These are phyloP conservation scores for Cyclopterus lumpus DNA, from an alignment of 2,797 vertebrate genomes.

Conservation along the genomic window DNA sequence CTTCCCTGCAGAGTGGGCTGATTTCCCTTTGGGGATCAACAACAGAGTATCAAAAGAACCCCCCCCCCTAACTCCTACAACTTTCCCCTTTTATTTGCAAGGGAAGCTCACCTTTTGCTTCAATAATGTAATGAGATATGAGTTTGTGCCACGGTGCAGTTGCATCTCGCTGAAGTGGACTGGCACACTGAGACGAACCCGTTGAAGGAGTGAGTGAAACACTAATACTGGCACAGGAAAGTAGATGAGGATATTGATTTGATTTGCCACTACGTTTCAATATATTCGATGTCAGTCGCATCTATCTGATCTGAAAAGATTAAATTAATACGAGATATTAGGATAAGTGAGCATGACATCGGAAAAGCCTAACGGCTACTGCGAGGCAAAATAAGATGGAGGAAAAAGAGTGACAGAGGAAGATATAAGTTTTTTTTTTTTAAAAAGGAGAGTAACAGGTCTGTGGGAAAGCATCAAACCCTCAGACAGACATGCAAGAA, in stretches of 20 bases:
- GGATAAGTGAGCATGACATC: conserved; percentile 23
- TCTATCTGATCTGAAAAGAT: neutral
- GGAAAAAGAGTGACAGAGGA: conserved; percentile 38
- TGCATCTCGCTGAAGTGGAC: conserved; percentile 15
- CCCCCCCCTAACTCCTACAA: conserved; percentile 1
- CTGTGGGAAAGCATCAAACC: conserved; percentile 38
- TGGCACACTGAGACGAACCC: conserved; percentile 5
- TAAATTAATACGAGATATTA: neutral
- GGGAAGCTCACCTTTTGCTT: conserved; percentile 32
- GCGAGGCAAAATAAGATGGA: neutral
- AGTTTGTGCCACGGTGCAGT: conserved; percentile 7
- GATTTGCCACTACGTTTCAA: conserved; percentile 34
- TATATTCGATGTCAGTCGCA: conserved; percentile 30
- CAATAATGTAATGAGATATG: conserved; percentile 19
- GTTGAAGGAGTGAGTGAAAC: conserved; percentile 3
- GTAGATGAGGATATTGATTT: conserved; percentile 32
- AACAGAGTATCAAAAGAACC: conserved; percentile 22
- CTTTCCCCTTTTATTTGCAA: conserved; percentile 17
- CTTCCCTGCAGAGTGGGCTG: conserved; percentile 11
- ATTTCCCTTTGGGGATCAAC: conserved; percentile 35
- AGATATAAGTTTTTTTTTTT: conserved; percentile 6
- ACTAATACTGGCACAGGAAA: conserved; percentile 24
- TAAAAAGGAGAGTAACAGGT: conserved; percentile 38
- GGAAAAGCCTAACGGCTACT: conserved; percentile 21
- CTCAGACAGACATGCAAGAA: conserved; percentile 25